Conservation (phyloP, 2,113 vertebrate species). For the Sus scrofa region T2T-Sscrofa CM000830.6:113511001-113511500, state of each 20-base stretch:
- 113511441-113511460: too few relatives aligned
- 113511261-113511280: background rate
- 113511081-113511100: conserved; percentile 19
- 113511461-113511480: too few relatives aligned
- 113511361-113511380: too few relatives aligned
- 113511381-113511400: too few relatives aligned
- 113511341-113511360: too few relatives aligned
- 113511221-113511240: background rate
- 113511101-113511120: background rate
- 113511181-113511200: background rate
- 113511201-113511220: background rate
- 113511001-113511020: background rate
- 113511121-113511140: background rate
- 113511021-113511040: background rate
- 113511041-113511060: background rate
- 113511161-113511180: background rate
- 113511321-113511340: background rate
- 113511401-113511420: too few relatives aligned
- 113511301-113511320: background rate
- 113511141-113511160: background rate
- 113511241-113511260: background rate
- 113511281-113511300: background rate
- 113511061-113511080: background rate
- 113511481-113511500: too few relatives aligned
- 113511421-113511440: too few relatives aligned